Conservation (phyloP, 2,888 invertebrate species). For the Salticus scenicus region DNA sequence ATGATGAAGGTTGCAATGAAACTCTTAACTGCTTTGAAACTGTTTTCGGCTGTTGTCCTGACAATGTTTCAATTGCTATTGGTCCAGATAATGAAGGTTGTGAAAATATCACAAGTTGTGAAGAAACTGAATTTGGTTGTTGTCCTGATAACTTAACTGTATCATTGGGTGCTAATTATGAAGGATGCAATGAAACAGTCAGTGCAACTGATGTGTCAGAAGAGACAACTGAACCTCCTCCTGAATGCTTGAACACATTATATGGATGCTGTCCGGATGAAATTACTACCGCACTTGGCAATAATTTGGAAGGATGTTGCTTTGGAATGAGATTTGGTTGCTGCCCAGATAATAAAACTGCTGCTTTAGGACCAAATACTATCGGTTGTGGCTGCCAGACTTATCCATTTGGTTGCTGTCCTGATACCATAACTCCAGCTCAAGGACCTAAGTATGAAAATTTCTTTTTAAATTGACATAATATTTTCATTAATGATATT, state of each 20-base stretch:
- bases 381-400: constrained; percentile 69
- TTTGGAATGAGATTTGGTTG: constrained; percentile 77
- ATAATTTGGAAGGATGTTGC: constrained; percentile 72
- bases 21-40: constrained; percentile 20
- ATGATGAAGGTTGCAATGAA: constrained; percentile 63
- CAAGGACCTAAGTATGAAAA: constrained; percentile 82
- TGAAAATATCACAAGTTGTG: constrained; percentile 43
- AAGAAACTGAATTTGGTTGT: constrained; percentile 80
- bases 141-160: constrained; percentile 88
- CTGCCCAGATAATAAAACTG: constrained; percentile 81
- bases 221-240: constrained; percentile 26
- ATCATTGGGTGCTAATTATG: constrained; percentile 75
- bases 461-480: neutral
- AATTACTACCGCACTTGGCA: constrained; percentile 73
- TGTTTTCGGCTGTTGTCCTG: constrained; percentile 81
- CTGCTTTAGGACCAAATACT: constrained; percentile 79
- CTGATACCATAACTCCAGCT: constrained; percentile 81
- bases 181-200: constrained; percentile 81
- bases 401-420: constrained; percentile 65
- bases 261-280: constrained; percentile 92
- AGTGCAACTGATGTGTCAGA: neutral
- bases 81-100: constrained; percentile 83
- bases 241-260: constrained; percentile 70
- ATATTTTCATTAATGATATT: neutral
- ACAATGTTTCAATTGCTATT: constrained; percentile 82